A percentile compares a stretch with the other conserved stretches of the same genome.
Evolutionary conservation across 37 sponge, comb jelly and placozoan genomes (phyloP).

Genomic region (Oscarella lobularis): DNA sequence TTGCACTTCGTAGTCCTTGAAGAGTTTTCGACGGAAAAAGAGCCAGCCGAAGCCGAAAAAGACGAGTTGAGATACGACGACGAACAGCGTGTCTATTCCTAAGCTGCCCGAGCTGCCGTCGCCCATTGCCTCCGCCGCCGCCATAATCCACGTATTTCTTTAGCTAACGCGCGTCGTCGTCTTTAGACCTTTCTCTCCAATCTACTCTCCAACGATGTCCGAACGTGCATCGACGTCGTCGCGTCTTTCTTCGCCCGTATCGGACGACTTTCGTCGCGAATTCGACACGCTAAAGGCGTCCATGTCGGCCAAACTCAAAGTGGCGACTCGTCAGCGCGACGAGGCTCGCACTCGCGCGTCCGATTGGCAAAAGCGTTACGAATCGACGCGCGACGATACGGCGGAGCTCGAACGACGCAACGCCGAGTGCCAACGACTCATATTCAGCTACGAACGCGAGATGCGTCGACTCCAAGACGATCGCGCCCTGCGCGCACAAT

Average conservation of each 20-base stretch:
- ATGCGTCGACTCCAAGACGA: neutral
- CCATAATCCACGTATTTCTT: too few species aligned
- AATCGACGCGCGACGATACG: neutral
- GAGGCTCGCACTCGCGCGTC: neutral
- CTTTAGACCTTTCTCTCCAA: too few species aligned
- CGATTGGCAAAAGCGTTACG: neutral
- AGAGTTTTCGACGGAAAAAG: constrained; percentile 87
- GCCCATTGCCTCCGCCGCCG: too few species aligned
- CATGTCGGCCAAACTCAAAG: too few species aligned
- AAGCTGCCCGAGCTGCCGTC: too few species aligned
- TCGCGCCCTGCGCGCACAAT: neutral
- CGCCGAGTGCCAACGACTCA: neutral
- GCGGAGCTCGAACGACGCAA: neutral
- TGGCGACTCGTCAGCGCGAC: neutral
- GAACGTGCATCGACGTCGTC: too few species aligned
- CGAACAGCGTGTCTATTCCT: too few species aligned
- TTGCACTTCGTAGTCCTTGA: constrained; percentile 86
- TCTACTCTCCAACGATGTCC: too few species aligned
- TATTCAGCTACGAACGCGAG: neutral
- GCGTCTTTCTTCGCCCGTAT: too few species aligned
- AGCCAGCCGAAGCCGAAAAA: constrained; percentile 96
- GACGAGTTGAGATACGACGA: constrained; percentile 32
- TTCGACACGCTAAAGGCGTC: too few species aligned
- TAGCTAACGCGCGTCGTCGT: too few species aligned
- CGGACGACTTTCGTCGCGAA: too few species aligned